phyloP scores from a whole-genome alignment of 2,888 invertebrate species.

The Philereme transversata region DNA sequence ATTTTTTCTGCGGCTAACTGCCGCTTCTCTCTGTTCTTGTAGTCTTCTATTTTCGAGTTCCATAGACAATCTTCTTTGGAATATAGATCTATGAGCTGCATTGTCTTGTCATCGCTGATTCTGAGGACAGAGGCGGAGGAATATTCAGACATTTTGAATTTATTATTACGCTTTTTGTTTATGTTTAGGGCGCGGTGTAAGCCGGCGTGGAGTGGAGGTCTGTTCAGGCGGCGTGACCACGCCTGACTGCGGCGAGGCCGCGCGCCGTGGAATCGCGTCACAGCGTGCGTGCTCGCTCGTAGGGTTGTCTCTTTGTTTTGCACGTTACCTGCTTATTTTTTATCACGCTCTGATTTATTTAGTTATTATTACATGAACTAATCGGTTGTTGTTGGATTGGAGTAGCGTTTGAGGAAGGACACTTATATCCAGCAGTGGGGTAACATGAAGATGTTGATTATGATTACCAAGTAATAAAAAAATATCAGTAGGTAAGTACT shows the following conservation, averaged over 20 bases:
- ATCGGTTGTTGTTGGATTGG: no score
- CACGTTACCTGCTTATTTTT: not conserved
- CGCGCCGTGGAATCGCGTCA: conserved; percentile 1
- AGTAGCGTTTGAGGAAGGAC: no score
- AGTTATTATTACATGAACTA: no score
- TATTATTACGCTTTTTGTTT: not conserved
- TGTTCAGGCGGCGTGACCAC: conserved; percentile 44
- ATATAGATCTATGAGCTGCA: conserved; percentile 54
- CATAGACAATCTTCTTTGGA: conserved; percentile 55
- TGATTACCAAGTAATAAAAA: no score
- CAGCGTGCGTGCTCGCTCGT: not conserved
- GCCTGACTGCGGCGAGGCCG: conserved; percentile 43
- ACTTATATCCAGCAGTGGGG: no score
- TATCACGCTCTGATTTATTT: no score
- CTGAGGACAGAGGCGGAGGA: conserved; percentile 41
- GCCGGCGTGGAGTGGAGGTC: conserved; percentile 32
- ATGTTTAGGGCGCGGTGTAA: conserved; percentile 3
- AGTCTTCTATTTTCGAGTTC: conserved; percentile 50
- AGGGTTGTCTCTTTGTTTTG: not conserved
- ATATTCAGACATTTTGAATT: not conserved
- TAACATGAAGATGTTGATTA: no score
- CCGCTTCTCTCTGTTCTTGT: conserved; percentile 46
- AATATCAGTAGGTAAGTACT: no score
- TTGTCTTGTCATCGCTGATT: conserved; percentile 49
- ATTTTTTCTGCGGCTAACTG: conserved; percentile 49